These are phyloP conservation scores for Apodemus speciosus DNA, from an alignment of 2,113 vertebrate genomes.

Conservation along the genomic window DNA sequence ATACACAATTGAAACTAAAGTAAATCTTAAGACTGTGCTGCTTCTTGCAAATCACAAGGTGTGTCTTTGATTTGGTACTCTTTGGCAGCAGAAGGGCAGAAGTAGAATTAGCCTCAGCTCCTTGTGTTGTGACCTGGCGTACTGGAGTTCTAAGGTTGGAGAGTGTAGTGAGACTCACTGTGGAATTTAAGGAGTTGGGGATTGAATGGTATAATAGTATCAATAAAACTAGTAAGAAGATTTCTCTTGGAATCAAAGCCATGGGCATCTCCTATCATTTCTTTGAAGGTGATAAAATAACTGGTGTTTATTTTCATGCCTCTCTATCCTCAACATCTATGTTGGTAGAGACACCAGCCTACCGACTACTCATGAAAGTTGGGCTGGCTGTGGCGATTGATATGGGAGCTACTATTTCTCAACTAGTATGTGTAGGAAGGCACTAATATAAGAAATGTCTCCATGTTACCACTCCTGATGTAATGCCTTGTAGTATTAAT, in stretches of 20 bases:
- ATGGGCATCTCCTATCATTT: neutral
- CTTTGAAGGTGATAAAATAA: conserved; percentile 17
- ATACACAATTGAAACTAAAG: neutral
- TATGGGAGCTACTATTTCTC: neutral
- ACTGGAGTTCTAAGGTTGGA: neutral
- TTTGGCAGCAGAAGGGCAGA: neutral
- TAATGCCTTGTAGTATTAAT: neutral
- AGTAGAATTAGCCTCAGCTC: neutral
- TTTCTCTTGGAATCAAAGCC: conserved; percentile 10
- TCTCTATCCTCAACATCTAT: neutral
- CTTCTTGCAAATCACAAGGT: neutral
- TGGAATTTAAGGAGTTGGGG: neutral
- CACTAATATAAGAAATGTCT: neutral
- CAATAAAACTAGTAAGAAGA: conserved; percentile 23
- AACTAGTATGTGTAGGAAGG: neutral
- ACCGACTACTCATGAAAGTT: neutral
- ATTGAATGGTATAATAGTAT: neutral
- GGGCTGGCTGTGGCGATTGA: neutral
- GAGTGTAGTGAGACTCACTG: neutral
- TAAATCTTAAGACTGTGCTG: neutral
- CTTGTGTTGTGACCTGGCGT: neutral
- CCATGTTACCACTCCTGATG: neutral
- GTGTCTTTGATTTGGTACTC: neutral
- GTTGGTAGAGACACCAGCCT: neutral
- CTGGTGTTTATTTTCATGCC: conserved; percentile 14